Base-by-base conservation (phyloP, 2,888 invertebrate genomes). In the Drosophila crucigera region DNA sequence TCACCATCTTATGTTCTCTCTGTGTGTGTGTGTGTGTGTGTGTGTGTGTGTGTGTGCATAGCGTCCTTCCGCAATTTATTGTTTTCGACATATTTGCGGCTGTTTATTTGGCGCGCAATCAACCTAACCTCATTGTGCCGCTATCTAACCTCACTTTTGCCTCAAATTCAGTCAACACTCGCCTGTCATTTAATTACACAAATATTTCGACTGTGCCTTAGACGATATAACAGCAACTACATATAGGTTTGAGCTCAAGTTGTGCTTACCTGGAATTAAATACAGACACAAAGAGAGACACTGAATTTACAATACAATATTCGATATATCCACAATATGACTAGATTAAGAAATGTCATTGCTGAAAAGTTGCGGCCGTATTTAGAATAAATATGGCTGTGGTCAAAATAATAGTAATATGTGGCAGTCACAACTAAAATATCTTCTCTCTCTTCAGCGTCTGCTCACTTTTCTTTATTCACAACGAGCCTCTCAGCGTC, bases 81-180 rank as follows among this genome's bases (percentile, higher is more conserved):
- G 84, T 86, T 84, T 86, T 83, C 86, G 73, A 81, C 89, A 82
- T 83, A 86, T 85, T 84, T 84, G 86, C 71, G 81, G 83, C 70
- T 76, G 83, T 88, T 84, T 85, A 85, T 80, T 85, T 80, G 78
- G 65, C 73, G 64, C 75, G 6, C 60, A 37, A 31, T 39, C 68
- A 66, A 31, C 64, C 55, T 49, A 39, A 53, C 58, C 66, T 43
- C 60, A 28, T 41, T 60, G 60, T 74, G 61, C 35, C 56, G 35
- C 61, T 68, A 65, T 58, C 68, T 74, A 75, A 74, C 60, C 64
- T 61, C 70, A 61, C 56, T 43, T 65, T 35, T 28, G 52, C 52
- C 37, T 60, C 65, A 60, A 79, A 63, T 39, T 61, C 33, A 61
- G n/a, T 61, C 53, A 50, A 54, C 33, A 43, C n/a, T 55, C n/a